These are phyloP conservation scores for Pachydiplax longipennis DNA, from an alignment of 2,888 invertebrate species.

Conservation along the genomic window DNA sequence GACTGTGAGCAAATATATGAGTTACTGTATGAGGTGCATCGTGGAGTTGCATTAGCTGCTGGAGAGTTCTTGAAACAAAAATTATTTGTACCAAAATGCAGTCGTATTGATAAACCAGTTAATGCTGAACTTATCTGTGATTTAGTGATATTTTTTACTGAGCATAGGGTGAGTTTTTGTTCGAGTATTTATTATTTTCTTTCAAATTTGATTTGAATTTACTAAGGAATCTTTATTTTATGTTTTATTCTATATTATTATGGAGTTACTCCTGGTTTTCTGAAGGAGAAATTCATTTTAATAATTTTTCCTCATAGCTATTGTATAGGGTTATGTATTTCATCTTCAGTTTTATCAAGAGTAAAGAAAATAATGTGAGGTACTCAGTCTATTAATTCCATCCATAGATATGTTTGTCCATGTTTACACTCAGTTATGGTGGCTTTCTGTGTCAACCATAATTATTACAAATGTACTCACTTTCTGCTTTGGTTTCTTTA, in stretches of 20 bases:
- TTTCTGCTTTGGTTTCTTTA: no score
- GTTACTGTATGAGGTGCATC: constrained; percentile 67
- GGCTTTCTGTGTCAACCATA: no score
- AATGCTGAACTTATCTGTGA: constrained; percentile 65
- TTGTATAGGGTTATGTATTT: no score
- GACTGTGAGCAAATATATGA: constrained; percentile 71
- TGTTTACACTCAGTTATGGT: no score
- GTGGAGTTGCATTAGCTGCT: constrained; percentile 66
- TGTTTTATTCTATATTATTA: neutral
- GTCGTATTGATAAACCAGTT: constrained; percentile 58
- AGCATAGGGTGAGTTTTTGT: constrained; percentile 62
- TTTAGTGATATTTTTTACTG: constrained; percentile 68
- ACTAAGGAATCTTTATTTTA: neutral
- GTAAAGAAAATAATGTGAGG: no score
- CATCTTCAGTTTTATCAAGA: no score
- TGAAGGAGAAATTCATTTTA: no score
- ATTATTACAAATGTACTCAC: no score
- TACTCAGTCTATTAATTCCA: no score
- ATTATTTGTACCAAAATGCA: constrained; percentile 63
- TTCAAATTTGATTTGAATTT: neutral
- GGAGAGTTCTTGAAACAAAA: constrained; percentile 69
- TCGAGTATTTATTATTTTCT: neutral
- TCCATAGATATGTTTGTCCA: no score
- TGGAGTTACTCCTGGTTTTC: no score
- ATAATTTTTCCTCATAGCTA: no score